Base-by-base conservation (phyloP, 2,797 vertebrate genomes). In the Acanthopagrus latus region DNA sequence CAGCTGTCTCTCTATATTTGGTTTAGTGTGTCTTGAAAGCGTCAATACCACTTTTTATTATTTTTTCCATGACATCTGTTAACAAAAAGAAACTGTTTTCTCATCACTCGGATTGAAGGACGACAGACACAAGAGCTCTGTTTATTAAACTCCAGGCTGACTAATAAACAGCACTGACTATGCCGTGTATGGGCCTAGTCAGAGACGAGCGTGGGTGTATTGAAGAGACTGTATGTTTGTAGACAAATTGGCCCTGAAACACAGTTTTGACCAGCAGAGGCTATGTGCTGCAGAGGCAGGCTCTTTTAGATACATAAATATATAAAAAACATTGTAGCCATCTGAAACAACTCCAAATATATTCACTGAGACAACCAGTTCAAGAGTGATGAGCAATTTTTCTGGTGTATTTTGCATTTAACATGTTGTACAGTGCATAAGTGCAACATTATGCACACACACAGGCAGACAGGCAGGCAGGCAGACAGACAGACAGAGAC, bases 111-210 rank as follows among this genome's bases (percentile, higher is more conserved):
- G 71, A 56, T 21, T 44, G 58, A 43, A 52, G 62, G 67, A 48
- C 29, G 29, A 41, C 71, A 64, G 65, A 82, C 76, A 86, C 60
- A 50, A 59, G 54, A 55, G 62, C 76, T 69, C 21, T 79, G 67
- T 83, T 64, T 70, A 33, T 71, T 41, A 63, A 84, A 77, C 16
- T 69, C 66, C 65, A 81, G 87, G 81, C 85, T 88, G 86, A 88
- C 82, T 67, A 71, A 88, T 86, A 83, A 85, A 85, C 14, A 1
- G 63, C 50, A 17, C 68, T 8, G 68, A 72, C 58, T 59, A 27
- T 38, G 17, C 68, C 14, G 17, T 83, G 77, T 57, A 44, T 52
- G 41, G 50, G n/a, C 67, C 16, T 10, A 29, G 77, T 59, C 55
- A 72, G 46, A 60, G 67, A 21, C 9, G 10, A 60, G 64, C 1